phyloP scores from a whole-genome alignment of 2,888 invertebrate genomes.

The Strigamia transsilvanica region DNA sequence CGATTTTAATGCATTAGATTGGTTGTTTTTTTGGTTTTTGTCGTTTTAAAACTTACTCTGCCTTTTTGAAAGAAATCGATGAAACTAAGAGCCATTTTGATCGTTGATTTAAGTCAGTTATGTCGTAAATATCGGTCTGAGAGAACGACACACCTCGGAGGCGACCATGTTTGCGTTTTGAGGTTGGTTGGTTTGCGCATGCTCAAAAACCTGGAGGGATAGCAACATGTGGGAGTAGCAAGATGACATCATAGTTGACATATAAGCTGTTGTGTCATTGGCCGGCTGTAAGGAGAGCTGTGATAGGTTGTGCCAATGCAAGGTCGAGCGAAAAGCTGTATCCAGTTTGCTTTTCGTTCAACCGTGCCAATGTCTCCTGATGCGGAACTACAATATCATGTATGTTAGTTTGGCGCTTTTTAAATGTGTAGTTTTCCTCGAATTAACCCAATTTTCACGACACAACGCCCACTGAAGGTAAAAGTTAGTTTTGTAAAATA shows the following conservation, averaged over 20 bases:
- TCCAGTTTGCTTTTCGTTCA: too few species aligned
- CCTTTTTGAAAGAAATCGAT: slow-evolving; percentile 81
- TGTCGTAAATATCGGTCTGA: neutral
- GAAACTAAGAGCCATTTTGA: slow-evolving; percentile 74
- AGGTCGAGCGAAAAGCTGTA: too few species aligned
- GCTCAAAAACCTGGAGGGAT: too few species aligned
- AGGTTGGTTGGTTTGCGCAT: too few species aligned
- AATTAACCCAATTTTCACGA: neutral
- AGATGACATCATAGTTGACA: too few species aligned
- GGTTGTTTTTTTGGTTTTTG: neutral
- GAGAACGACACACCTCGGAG: neutral
- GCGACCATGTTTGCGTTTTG: neutral
- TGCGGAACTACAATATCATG: neutral
- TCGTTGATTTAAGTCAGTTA: neutral
- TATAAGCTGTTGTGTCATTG: too few species aligned
- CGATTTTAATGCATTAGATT: neutral
- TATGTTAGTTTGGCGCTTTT: slow-evolving; percentile 2
- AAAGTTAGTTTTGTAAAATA: neutral
- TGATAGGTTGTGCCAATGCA: too few species aligned
- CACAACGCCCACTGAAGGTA: neutral
- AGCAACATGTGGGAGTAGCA: too few species aligned
- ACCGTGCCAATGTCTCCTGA: too few species aligned
- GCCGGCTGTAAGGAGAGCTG: too few species aligned
- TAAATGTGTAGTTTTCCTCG: neutral
- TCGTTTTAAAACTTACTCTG: slow-evolving; percentile 71